Conservation (phyloP, 2,797 vertebrate genomes). For the Pipistrellus nathusii region DNA sequence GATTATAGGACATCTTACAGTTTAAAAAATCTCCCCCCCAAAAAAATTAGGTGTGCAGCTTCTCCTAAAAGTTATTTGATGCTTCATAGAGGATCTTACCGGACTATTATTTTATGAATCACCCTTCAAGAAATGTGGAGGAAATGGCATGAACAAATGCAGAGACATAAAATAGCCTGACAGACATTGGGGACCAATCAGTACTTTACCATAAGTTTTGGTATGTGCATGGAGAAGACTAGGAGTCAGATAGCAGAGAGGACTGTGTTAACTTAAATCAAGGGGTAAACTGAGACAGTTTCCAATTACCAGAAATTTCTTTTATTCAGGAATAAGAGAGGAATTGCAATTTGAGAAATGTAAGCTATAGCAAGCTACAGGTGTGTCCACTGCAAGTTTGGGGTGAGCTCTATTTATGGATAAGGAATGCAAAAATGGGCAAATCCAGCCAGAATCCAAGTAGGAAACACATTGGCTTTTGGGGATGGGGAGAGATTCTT, state of each 20-base stretch:
- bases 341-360: background rate
- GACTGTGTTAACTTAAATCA: background rate
- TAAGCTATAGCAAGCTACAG: background rate
- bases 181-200: background rate
- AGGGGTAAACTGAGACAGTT: background rate
- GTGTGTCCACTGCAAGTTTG: background rate
- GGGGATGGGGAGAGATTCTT: background rate
- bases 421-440: background rate
- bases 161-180: background rate
- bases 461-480: background rate
- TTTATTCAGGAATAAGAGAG: background rate
- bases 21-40: background rate
- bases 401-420: background rate
- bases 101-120: background rate
- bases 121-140: background rate
- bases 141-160: background rate
- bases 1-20: background rate
- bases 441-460: background rate
- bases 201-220: background rate
- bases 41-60: background rate
- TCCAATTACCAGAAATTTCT: background rate
- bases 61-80: background rate
- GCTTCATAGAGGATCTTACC: background rate
- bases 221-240: background rate
- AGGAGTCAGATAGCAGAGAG: background rate